phyloP scores from a whole-genome alignment of 2,888 invertebrate species.

The Chrysolina haemoptera region DNA sequence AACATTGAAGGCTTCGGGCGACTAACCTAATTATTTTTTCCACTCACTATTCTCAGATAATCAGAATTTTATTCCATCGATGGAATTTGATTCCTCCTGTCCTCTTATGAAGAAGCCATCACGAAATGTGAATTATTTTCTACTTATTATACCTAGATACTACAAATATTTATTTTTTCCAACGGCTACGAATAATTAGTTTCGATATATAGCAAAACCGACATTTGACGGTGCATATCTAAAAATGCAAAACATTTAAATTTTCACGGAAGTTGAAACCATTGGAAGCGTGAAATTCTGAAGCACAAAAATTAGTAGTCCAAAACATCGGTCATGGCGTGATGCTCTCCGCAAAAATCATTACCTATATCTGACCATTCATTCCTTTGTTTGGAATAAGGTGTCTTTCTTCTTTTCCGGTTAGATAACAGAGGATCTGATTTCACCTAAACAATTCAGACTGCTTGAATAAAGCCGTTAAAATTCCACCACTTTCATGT shows the following conservation, averaged over 20 bases:
- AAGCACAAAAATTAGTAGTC: slow-evolving; percentile 60
- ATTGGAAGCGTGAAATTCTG: slow-evolving; percentile 59
- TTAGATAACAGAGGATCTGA: slow-evolving; percentile 11
- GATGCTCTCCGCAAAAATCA: slow-evolving; percentile 43
- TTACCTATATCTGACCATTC: slow-evolving; percentile 17
- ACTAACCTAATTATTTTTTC: too few species aligned
- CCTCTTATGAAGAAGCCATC: too few species aligned
- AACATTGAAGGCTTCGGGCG: too few species aligned
- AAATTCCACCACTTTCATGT: too few species aligned
- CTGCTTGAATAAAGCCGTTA: too few species aligned
- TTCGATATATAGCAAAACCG: slow-evolving; percentile 5
- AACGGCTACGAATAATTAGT: neutral
- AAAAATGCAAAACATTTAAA: slow-evolving; percentile 61
- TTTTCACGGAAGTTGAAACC: slow-evolving; percentile 61
- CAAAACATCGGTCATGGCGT: slow-evolving; percentile 59
- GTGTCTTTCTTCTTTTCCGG: slow-evolving; percentile 2
- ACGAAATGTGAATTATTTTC: too few species aligned
- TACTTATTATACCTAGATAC: neutral
- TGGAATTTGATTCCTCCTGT: too few species aligned
- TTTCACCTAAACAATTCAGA: neutral
- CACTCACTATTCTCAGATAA: too few species aligned
- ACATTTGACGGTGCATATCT: slow-evolving; percentile 55
- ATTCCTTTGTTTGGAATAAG: slow-evolving; percentile 20
- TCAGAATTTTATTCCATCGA: too few species aligned
- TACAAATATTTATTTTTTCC: neutral